Base-by-base conservation (phyloP, 2,888 invertebrate genomes). In the Coenonympha arcania region DNA sequence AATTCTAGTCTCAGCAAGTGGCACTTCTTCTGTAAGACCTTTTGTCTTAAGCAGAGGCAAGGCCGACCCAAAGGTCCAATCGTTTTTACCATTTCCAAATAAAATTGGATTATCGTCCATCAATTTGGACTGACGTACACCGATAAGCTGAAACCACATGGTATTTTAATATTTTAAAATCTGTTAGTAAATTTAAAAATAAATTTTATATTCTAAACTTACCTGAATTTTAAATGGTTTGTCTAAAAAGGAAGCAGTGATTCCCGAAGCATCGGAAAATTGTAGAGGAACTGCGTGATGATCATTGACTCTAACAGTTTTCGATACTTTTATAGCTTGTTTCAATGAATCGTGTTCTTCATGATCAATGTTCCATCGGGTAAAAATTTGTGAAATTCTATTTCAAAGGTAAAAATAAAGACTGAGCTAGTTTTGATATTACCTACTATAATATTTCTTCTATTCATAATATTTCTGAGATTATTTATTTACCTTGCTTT, bases 1-100 rank as follows among this genome's bases (percentile, higher is more conserved):
- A 42, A 86, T 79, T 60, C 66, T 75, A 1, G 79, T 78, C 1
- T 66, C 57, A 18, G 83, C 85, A 51, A 86, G 72, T 6, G 75
- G 55, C 36, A 79, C 49, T 56, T 83, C 82, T 4, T 56, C 50
- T 2, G 69, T 64, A 33, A 66, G 59, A 37, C 62, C 52, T 5
- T 19, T 48, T 9, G 37, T 16, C 15, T 54, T 19, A 24, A 26
- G n/a, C n/a, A n/a, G 6, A 19, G 46, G 65, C 2, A 60, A 9
- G 5, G 52, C 42, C 20, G 22, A 54, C 13, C 64, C 70, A 58
- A 68, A 76, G 47, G 66, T 59, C 9, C 59, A 60, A 58, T 80
- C 79, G 13, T 54, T 49, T 64, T 68, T 76, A 18, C 69, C 65
- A 40, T 73, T 72, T 1, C 80, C 81, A 54, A 81, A 82, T 18